Evolutionary conservation across 2,113 vertebrate genomes (phyloP), one percentile per base, ranked within the genome.

Genomic region (Regulus satrapa): DNA sequence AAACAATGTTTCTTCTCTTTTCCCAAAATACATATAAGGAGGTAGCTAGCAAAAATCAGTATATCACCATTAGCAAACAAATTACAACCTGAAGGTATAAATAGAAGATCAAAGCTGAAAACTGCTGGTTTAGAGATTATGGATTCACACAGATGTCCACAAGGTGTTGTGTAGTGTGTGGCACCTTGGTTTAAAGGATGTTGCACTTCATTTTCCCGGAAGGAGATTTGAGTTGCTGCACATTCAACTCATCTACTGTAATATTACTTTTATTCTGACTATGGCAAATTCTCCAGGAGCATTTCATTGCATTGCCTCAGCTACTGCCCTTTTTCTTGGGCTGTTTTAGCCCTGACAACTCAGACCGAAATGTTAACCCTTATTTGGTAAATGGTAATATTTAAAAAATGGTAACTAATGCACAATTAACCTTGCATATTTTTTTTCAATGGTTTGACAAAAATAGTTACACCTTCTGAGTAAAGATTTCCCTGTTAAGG

Each of bases 121-220:
- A 2, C 12, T 48, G 7, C 17, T 1, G 1, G 13, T 51, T 84
- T 54, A 71, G 73, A 61, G 28, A 45, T 9, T 43, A 20, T 8
- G 38, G 40, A 18, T 46, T 92, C 46, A 54, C 41, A 9, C 4
- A 15, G 32, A 40, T 0, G 0, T 23, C 25, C 32, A 1, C 26
- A 21, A 21, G 14, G 43, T 18, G 18, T 4, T 34, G 67, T 72
- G 13, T 16, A 52, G 54, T 24, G 7, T 45, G 45, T 31, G 55
- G 45, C 21, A 61, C 17, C 51, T 52, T 8, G 9, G 4, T 61
- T 93, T 77, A 49, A 69, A 84, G n/a, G 24, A 18, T 4, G 43
- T 10, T 32, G 5, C 1, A 8, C 29, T 69, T 43, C 12, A 4
- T 69, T 94, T 72, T 76, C 90, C 19, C 1, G 3, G 41, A 26